Conservation (phyloP, 37 sponge, comb jelly and placozoan species). For the Geodia barretti region DNA sequence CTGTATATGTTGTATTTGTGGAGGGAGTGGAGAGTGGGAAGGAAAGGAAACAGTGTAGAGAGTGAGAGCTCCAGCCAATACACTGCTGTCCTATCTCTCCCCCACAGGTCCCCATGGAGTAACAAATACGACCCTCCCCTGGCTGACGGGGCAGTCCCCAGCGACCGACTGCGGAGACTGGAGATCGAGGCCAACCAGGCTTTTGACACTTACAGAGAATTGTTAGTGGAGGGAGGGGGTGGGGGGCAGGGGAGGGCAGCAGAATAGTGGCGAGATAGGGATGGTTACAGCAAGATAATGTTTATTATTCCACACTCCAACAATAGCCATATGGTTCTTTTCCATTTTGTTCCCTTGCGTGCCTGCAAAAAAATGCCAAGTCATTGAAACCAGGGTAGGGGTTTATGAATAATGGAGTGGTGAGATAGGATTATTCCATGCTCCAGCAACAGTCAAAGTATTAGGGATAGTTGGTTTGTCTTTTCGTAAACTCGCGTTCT, state of each 20-base stretch:
- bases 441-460: too few species aligned
- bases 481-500: too few species aligned
- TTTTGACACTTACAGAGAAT: slow-evolving; percentile 94
- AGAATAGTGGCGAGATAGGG: background rate
- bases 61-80: background rate
- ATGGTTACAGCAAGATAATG: too few species aligned
- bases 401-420: too few species aligned
- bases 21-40: background rate
- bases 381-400: too few species aligned
- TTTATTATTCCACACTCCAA: slow-evolving; percentile 29
- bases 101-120: slow-evolving; percentile 90
- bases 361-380: too few species aligned
- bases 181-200: slow-evolving; percentile 95
- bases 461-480: too few species aligned
- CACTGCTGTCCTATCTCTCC: background rate
- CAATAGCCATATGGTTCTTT: background rate
- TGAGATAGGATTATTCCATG: too few species aligned
- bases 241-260: slow-evolving; percentile 73
- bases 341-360: background rate
- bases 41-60: too few species aligned
- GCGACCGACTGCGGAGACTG: slow-evolving; percentile 77
- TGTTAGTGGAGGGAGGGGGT: slow-evolving; percentile 82
- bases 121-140: slow-evolving; percentile 93
- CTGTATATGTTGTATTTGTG: background rate
- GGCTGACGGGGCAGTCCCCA: slow-evolving; percentile 89